Conservation (phyloP, 2,113 vertebrate species). For the Daboia siamensis region DNA sequence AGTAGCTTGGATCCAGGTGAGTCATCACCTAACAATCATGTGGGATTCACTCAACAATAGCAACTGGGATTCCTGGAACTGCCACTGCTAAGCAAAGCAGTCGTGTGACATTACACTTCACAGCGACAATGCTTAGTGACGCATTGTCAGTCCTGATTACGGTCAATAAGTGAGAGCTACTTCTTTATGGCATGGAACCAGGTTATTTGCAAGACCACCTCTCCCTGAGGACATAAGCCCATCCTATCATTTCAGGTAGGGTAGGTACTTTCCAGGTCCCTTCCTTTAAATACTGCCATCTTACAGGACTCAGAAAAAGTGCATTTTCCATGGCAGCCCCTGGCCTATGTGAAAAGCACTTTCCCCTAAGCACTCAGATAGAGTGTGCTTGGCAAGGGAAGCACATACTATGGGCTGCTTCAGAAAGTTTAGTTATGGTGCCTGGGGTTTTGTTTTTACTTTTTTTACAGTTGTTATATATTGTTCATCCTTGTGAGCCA, state of each 20-base stretch:
- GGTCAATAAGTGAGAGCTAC: neutral
- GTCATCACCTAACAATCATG: neutral
- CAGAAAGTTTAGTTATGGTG: neutral
- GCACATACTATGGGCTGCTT: neutral
- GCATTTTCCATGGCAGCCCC: neutral
- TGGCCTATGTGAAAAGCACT: neutral
- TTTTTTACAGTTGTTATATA: neutral
- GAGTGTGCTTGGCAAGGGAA: neutral
- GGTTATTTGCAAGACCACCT: neutral
- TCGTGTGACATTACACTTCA: neutral
- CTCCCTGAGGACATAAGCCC: neutral
- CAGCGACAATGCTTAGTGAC: neutral
- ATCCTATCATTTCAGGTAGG: neutral
- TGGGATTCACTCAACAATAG: neutral
- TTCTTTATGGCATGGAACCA: neutral
- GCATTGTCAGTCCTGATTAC: neutral
- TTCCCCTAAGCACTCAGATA: neutral
- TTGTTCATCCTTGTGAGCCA: neutral
- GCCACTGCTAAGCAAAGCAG: neutral
- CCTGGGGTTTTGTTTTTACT: neutral
- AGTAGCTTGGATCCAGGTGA: neutral
- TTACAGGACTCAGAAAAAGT: neutral
- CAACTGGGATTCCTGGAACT: neutral
- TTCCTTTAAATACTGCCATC: neutral
- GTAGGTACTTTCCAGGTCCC: neutral